These are phyloP conservation scores for Oreochromis tanganicae DNA, from an alignment of 2,113 vertebrate genomes.

Conservation along the genomic window DNA sequence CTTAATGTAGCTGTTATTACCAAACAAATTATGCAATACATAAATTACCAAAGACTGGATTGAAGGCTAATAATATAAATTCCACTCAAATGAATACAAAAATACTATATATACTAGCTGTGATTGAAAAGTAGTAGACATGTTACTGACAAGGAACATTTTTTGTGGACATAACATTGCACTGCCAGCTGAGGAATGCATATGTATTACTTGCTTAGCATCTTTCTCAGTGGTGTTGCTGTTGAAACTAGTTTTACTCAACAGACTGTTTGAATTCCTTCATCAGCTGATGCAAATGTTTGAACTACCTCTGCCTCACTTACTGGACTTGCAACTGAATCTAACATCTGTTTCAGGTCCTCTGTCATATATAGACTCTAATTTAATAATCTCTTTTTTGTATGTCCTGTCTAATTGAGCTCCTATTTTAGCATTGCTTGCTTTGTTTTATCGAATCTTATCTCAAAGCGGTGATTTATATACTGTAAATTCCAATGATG, in stretches of 20 bases:
- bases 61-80: background rate
- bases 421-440: background rate
- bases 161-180: background rate
- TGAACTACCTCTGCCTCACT: background rate
- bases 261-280: background rate
- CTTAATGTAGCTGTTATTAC: background rate
- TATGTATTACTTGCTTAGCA: background rate
- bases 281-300: background rate
- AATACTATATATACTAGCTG: background rate
- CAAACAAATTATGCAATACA: background rate
- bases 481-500: background rate
- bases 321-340: background rate
- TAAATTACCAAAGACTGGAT: background rate
- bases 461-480: background rate
- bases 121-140: background rate
- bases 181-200: background rate
- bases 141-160: background rate
- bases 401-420: background rate
- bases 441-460: background rate
- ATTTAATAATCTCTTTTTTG: background rate
- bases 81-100: background rate
- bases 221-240: background rate
- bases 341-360: background rate
- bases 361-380: background rate
- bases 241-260: background rate